Percentiles rank a stretch among this genome's conserved stretches.
Evolutionary conservation across 1,140 invertebrate genomes (phyloP).

Genomic region (Cyclina sinensis): DNA sequence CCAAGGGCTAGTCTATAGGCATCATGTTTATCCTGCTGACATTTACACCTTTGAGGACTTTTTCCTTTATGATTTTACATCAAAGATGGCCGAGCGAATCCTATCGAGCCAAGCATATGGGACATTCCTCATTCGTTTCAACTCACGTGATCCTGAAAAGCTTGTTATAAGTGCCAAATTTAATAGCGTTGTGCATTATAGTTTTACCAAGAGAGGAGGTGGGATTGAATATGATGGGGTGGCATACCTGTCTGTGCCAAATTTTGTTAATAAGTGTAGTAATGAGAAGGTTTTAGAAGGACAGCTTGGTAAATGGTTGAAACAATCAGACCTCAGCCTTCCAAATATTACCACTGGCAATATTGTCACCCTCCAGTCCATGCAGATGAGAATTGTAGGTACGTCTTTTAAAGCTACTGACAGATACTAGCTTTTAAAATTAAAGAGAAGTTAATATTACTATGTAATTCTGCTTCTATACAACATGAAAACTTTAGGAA

Average conservation of each 20-base stretch:
- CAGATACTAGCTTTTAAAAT: too few relatives aligned
- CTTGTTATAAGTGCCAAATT: slow-evolving; percentile 59
- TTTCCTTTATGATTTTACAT: slow-evolving; percentile 54
- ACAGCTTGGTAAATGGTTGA: slow-evolving; percentile 32
- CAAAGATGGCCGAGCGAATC: slow-evolving; percentile 48
- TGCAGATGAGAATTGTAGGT: slow-evolving; percentile 61
- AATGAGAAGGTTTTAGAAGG: slow-evolving; percentile 27
- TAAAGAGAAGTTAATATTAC: too few relatives aligned
- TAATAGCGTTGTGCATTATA: slow-evolving; percentile 48
- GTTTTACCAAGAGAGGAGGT: slow-evolving; percentile 33
- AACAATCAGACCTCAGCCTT: slow-evolving; percentile 44
- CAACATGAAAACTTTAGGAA: too few relatives aligned
- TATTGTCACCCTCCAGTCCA: slow-evolving; percentile 13
- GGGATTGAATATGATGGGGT: slow-evolving; percentile 47
- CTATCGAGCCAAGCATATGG: slow-evolving; percentile 21
- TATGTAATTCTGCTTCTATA: too few relatives aligned
- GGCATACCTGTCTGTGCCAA: slow-evolving; percentile 58
- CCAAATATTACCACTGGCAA: slow-evolving; percentile 16
- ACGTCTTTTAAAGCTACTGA: too few relatives aligned
- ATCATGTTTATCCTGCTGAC: slow-evolving; percentile 39
- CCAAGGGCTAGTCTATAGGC: slow-evolving; percentile 18
- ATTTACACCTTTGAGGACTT: slow-evolving; percentile 53
- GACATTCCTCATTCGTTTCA: slow-evolving; percentile 38
- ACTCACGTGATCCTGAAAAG: slow-evolving; percentile 37
- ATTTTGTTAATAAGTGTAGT: slow-evolving; percentile 57